Evolutionary conservation across 2,888 invertebrate species (phyloP), one percentile per base, ranked within the genome.

Genomic region (Notodonta dromedarius): DNA sequence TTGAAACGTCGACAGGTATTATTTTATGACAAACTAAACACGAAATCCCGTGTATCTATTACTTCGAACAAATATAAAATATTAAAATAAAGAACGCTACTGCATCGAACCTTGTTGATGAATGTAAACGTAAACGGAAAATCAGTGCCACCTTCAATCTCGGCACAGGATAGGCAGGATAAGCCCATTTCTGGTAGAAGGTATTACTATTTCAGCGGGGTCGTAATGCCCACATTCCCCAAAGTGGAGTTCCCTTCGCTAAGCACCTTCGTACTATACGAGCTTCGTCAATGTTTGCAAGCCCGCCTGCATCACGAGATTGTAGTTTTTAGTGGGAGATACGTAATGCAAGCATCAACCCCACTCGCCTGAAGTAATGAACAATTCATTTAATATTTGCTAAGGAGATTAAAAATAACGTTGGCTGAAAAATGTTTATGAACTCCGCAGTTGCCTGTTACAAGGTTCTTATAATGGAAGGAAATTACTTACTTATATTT

Each of bases 271-370:
- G 54, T 59, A 60, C 62, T 60, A 48, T 4, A 56, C 52, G 32
- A 60, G 59, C 69, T 61, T 53, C 13, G 35, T 44, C 56, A 63
- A 55, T 59, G 59, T 71, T 69, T 64, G 60, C 60, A 63, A 56
- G 56, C 55, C 59, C 60, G 63, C 24, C 58, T 58, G 58, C 52
- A 58, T 32, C 48, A 58, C 63, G 68, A 57, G 58, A 58, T 62
- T 68, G 14, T 48, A 48, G 50, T 50, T 50, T 16, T 16, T 50
- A 16, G 16, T 50, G 5, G 4, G 8, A 16, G 1, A 9, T 16
- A 8, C 16, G 7, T 50, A 16, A 16, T 50, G 14, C 13, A n/a
- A 1, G 14, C 50, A 8, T 11, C 16, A 12, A 50, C 50, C 16
- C 16, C 48, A 5, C 6, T 16, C 16, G 6, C n/a, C 50, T 6